Evolutionary conservation across 2,888 invertebrate genomes (phyloP).

Genomic region (Euplexia lucipara): DNA sequence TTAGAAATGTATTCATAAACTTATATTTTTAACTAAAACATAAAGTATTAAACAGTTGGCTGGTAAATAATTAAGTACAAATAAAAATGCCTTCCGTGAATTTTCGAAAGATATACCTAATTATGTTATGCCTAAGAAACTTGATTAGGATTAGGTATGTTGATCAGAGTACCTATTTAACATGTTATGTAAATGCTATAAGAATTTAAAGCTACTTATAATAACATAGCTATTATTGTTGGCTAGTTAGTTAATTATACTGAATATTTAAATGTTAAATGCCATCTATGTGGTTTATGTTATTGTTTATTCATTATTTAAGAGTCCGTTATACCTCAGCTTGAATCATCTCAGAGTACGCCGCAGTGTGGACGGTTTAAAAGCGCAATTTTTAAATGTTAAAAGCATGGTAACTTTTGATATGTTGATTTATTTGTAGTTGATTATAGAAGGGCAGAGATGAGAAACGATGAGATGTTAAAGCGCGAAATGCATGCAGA

Average conservation of each 20-base stretch:
- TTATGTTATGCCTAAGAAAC: slow-evolving; percentile 5
- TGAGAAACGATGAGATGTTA: no score
- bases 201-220: slow-evolving; percentile 12
- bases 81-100: not conserved
- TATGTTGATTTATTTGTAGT: no score
- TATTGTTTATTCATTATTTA: slow-evolving; percentile 22
- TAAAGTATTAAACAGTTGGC: no score
- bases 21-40: not conserved
- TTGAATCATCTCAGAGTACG: no score
- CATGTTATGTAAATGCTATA: slow-evolving; percentile 47
- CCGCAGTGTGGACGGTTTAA: no score
- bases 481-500: no score
- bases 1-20: not conserved
- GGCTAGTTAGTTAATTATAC: not conserved
- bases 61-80: not conserved
- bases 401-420: no score
- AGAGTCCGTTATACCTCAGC: not conserved
- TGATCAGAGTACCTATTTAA: slow-evolving; percentile 14
- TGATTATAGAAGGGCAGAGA: no score
- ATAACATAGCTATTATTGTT: slow-evolving; percentile 1
- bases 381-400: no score
- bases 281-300: not conserved
- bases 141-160: slow-evolving; percentile 19
- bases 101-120: slow-evolving; percentile 15
- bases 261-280: slow-evolving; percentile 7